Evolutionary conservation across 2,797 vertebrate species (phyloP).

Genomic region (Eulemur albifrons): DNA sequence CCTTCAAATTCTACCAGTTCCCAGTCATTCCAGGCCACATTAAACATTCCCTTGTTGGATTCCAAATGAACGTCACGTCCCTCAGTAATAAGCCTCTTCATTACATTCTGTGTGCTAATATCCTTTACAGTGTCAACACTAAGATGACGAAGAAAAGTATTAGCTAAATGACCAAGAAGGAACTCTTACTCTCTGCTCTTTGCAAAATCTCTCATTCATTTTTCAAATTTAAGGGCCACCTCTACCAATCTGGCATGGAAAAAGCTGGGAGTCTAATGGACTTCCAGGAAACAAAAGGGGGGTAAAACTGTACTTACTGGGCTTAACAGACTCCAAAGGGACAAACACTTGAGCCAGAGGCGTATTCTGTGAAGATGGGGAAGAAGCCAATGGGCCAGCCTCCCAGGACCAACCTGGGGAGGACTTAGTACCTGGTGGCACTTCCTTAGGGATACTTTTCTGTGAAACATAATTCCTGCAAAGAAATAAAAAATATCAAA

Average conservation of each 20-base stretch:
- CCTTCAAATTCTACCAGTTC: background rate
- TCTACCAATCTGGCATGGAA: background rate
- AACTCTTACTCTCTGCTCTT: background rate
- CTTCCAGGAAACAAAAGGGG: background rate
- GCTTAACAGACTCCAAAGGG: constrained; percentile 87
- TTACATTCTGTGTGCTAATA: background rate
- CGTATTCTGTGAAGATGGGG: constrained; percentile 62
- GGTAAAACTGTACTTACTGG: constrained; percentile 83
- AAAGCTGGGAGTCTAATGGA: background rate
- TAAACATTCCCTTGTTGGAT: background rate
- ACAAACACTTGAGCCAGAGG: constrained; percentile 87
- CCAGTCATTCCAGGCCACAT: background rate
- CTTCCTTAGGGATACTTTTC: constrained; percentile 68
- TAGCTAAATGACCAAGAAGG: background rate
- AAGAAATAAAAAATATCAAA: constrained; percentile 52
- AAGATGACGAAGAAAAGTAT: background rate
- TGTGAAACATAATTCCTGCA: constrained; percentile 83
- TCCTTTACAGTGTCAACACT: background rate
- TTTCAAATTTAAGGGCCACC: background rate
- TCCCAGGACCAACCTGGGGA: constrained; percentile 79
- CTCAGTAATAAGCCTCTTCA: background rate
- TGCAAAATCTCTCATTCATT: background rate
- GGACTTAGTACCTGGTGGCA: constrained; percentile 62
- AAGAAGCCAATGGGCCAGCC: constrained; percentile 71
- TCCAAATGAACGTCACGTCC: background rate